Evolutionary conservation across 1,140 invertebrate genomes (phyloP).

Genomic region (Drosophila watanabei): DNA sequence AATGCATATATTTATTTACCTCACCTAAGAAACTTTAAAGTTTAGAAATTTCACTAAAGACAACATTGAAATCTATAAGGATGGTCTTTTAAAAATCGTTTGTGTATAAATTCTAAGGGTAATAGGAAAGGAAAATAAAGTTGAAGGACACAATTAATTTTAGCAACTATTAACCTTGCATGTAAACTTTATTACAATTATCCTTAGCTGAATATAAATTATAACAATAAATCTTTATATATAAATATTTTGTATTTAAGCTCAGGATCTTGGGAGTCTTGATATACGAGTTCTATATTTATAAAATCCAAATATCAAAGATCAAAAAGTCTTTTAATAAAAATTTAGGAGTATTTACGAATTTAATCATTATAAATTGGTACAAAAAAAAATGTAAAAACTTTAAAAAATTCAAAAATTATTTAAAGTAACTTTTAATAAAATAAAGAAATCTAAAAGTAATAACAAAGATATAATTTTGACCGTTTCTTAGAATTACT

Average conservation of each 20-base stretch:
- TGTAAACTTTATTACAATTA: background rate
- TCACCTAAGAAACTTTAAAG: background rate
- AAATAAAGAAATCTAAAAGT: too few relatives aligned
- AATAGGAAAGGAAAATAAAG: background rate
- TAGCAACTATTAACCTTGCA: background rate
- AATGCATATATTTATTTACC: background rate
- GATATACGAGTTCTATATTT: background rate
- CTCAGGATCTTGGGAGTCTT: too few relatives aligned
- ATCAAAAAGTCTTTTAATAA: background rate
- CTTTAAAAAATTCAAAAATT: too few relatives aligned
- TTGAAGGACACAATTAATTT: too few relatives aligned
- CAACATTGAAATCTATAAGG: background rate
- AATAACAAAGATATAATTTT: too few relatives aligned
- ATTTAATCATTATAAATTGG: background rate
- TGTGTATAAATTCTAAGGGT: background rate
- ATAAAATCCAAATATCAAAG: background rate
- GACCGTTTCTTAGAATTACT: too few relatives aligned
- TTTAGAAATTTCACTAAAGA: background rate
- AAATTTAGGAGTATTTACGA: background rate
- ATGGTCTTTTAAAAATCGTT: background rate
- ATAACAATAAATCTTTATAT: too few relatives aligned
- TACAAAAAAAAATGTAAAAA: background rate
- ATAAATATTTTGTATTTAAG: too few relatives aligned
- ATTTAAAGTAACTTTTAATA: too few relatives aligned
- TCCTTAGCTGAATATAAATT: too few relatives aligned